Conservation (phyloP, 92 coral and sea anemone genomes). For the Epizoanthus scotinus region DNA sequence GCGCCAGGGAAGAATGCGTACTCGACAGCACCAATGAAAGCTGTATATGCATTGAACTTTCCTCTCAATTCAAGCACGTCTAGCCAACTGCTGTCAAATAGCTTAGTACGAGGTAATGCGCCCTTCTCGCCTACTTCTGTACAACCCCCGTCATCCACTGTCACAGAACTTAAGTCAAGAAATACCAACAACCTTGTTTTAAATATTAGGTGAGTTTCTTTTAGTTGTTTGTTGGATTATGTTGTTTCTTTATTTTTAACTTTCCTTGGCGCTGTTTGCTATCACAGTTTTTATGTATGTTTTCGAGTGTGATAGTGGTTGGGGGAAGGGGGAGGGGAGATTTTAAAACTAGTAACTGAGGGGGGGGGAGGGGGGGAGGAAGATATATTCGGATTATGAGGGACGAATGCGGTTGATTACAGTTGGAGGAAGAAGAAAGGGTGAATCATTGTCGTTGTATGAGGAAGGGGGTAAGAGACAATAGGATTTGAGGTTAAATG, state of each 20-base stretch:
- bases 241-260: not conserved
- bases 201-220: constrained; percentile 45
- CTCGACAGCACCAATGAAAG: constrained; percentile 97
- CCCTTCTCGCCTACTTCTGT: constrained; percentile 89
- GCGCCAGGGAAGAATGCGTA: constrained; percentile 66
- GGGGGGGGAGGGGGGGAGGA: no score
- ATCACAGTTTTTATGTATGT: no score
- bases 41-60: constrained; percentile 94
- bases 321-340: no score
- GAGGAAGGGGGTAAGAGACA: no score
- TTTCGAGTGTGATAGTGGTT: no score
- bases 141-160: constrained; percentile 42
- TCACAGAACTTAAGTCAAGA: constrained; percentile 50
- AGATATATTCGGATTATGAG: no score
- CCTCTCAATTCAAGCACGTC: constrained; percentile 87
- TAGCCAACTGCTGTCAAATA: constrained; percentile 74
- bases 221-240: not conserved
- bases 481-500: not conserved
- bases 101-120: constrained; percentile 85
- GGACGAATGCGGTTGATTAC: no score
- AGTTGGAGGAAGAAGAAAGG: no score
- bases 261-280: not conserved
- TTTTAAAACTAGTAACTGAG: no score
- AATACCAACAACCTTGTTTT: constrained; percentile 46
- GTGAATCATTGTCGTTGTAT: no score